Evolutionary conservation across 2,797 vertebrate species (phyloP), one percentile per base, ranked within the genome.

Genomic region (Vireo griseus): DNA sequence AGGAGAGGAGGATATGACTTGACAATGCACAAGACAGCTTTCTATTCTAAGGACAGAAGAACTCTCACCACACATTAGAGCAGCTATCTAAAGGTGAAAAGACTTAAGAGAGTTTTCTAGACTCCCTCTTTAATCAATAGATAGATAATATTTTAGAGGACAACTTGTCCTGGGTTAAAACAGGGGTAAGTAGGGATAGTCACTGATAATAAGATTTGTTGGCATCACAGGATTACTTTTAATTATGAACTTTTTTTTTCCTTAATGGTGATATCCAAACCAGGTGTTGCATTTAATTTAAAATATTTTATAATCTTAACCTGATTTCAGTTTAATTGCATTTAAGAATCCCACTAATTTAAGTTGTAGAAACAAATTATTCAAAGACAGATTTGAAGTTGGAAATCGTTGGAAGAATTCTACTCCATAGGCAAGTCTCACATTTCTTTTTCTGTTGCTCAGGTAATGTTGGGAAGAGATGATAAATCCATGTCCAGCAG

Each of bases 301-400:
- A 95, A 93, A 44, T 91, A 45, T 35, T 89, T 79, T 55, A n/a
- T 79, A 77, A 86, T 80, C 7, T 61, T 80, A 92, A 80, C 15
- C 24, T 92, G 63, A 74, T 96, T 88, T 96, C 57, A 86, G 3
- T 86, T 96, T 87, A 94, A 92, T 90, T 72, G 10, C 69, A 29
- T 89, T 94, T 90, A 94, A 80, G 37, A 37, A 89, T 66, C 11
- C 26, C 16, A 77, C 83, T 94, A 95, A 83, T 80, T 29, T 33
- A 82, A 86, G 79, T 35, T 78, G 52, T 20, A 68, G 52, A 80
- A 47, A 44, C 3, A 54, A 68, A 52, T 67, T 59, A 47, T 48
- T 79, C 91, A 92, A 45, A 90, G 47, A 74, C 14, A 91, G 45
- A 80, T 85, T 93, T 78, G 92, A 91, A 88, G 48, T 51, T 62